Evolutionary conservation across 2,113 vertebrate species (phyloP), one percentile per base, ranked within the genome.

Genomic region (Passer montanus): DNA sequence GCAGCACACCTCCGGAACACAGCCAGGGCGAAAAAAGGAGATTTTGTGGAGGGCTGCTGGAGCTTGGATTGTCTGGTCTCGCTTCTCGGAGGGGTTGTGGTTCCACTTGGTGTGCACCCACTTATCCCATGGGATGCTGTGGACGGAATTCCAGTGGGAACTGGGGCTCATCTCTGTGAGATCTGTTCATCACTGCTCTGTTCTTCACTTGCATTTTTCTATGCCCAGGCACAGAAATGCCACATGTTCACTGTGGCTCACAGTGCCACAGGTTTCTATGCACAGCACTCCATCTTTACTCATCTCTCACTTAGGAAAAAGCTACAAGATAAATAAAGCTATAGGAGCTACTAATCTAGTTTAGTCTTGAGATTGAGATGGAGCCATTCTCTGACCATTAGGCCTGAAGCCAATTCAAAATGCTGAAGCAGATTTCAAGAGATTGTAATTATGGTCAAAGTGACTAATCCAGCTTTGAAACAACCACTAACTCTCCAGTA

Each of bases 381-480:
- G 52, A 94, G 82, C 49, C 24, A 0, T 83, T 81, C 81, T 90
- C 86, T 93, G 90, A 82, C 88, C 75, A 58, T 53, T 26, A 79
- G 49, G 60, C 80, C 89, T 35, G 66, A 56, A 88, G 88, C 49
- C 64, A 89, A 50, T 37, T 59, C 28, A 21, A 89, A 93, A 81
- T 3, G 2, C 53, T 43, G 21, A 59, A 95, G 86, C 60, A 90
- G 76, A 94, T 95, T 88, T 79, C 58, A 76, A 84, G 86, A 89
- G 44, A 39, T 62, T n/a, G 18, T 46, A 90, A 92, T 92, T 93
- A 89, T 22, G 60, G 77, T 49, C 50, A 1, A 59, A 37, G 83
- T 84, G 86, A 96, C 85, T 95, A 96, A 90, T 39, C 69, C 41
- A 70, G 47, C 83, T 95, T 95, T 93, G 93, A 95, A 92, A 90